Evolutionary conservation across 92 coral and sea anemone genomes (phyloP), one percentile per base, ranked within the genome.

Genomic region (Virgularia gustaviana): DNA sequence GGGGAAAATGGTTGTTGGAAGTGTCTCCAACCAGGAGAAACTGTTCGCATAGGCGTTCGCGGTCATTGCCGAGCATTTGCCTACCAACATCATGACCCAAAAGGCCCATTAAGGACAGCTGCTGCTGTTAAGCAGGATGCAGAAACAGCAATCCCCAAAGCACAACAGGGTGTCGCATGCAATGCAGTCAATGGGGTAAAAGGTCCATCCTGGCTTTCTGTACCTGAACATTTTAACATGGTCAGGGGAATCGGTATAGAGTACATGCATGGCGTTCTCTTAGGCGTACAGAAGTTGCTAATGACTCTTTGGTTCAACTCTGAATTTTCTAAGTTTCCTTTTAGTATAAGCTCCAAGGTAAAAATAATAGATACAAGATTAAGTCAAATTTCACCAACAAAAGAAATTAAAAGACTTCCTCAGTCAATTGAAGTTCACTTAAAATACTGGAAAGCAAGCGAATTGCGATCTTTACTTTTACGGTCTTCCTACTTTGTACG

Each of bases 181-280:
- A 9, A 29, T 37, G 43, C 15, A 42, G 71, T 75, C 32, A 57
- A 65, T 34, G 73, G 81, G 16, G 75, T 77, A 22, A 77, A 77
- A 56, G 76, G 81, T n/a, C 74, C 74, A 47, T 47, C 60, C 10
- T 60, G 77, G 61, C 15, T 75, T 36, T 29, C 61, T 30, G 71
- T 20, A 19, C 61, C 76, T 9, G 42, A 35, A 9, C 27, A 68
- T 37, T 57, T 35, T 25, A 67, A 39, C 30, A 22, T 27, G 2
- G 38, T 30, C 3, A 58, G 41, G 30, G 29, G 39, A 33, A 70
- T 82, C 36, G 83, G 83, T 9, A 87, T 87, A 51, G 91, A 86
- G 58, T 86, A 87, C 72, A 83, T 86, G 91, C 91, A 83, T 66
- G 78, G 88, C 32, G 79, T 83, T 29, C 77, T 86, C 12, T 65